Percentiles rank a stretch among this genome's conserved stretches.
These are phyloP conservation scores for Stomatorhinus ivindoensis DNA, from an alignment of 2,113 vertebrate genomes.

Conservation along the genomic window DNA sequence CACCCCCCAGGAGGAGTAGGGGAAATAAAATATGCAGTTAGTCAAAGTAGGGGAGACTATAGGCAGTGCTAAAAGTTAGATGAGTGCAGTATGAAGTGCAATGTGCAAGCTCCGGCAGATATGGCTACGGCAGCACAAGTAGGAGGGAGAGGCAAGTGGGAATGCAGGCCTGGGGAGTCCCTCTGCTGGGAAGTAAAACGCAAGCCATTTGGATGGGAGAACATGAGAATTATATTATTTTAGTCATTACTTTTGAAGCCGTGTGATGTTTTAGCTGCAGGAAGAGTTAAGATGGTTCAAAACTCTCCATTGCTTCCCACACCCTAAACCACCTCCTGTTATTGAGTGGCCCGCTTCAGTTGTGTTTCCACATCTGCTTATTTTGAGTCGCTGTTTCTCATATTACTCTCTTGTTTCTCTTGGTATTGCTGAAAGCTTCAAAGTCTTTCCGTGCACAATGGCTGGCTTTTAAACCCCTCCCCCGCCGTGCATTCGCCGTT, in stretches of 20 bases:
- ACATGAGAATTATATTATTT: conserved; percentile 1
- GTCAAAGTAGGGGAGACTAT: too few relatives aligned
- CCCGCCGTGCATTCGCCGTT: neutral
- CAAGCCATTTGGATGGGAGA: neutral
- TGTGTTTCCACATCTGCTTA: neutral
- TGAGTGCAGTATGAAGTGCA: too few relatives aligned
- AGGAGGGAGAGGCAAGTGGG: too few relatives aligned
- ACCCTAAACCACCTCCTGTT: conserved; percentile 19
- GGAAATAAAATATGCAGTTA: too few relatives aligned
- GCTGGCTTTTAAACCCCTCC: neutral
- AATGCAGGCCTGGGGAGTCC: too few relatives aligned
- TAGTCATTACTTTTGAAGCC: neutral
- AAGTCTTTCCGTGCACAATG: neutral
- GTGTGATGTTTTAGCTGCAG: neutral
- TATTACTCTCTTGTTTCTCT: neutral
- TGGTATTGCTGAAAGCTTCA: neutral
- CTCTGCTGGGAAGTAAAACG: neutral
- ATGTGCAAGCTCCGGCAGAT: too few relatives aligned
- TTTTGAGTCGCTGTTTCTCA: neutral
- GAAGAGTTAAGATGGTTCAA: neutral
- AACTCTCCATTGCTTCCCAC: conserved; percentile 3
- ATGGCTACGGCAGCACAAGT: too few relatives aligned
- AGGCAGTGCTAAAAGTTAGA: too few relatives aligned
- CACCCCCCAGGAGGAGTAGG: too few relatives aligned
- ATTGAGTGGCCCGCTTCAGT: neutral